Base-by-base conservation (phyloP, 2,888 invertebrate species). In the Diarsia mendica region DNA sequence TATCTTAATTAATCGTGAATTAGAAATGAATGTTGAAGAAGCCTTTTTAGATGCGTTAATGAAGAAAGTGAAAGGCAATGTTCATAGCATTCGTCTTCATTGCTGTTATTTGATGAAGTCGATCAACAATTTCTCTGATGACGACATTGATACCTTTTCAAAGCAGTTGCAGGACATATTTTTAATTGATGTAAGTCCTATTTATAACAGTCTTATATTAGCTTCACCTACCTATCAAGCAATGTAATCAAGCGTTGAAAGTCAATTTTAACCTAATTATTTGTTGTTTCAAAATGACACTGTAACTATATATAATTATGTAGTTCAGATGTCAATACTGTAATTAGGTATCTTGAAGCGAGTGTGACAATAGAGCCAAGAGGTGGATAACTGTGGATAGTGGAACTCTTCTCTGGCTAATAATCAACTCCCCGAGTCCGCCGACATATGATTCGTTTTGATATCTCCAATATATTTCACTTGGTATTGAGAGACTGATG, bases 21-120 rank as follows among this genome's bases (percentile, higher is more conserved):
- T 91, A 67, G 86, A 89, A 66, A 72, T 72, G 8, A 90, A 92
- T 46, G 80, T 89, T 20, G 92, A 92, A 9, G 86, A 89, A 20
- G 80, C 81, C 1, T 93, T 95, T 82, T 89, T 92, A 80, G 91
- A 89, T 53, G 85, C 89, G 5, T 78, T 96, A 13, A 82, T 92
- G 44, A 86, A 90, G 15, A 93, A 92, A 85, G 89, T 94, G 0
- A 94, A 91, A 76, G 93, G 92, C 67, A 89, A 92, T 53, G 87
- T 90, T 28, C 94, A 95, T 76, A 91, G 88, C 69, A 87, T 96
- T 33, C 92, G 96, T 13, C 80, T 96, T 13, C 95, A 94, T 80
- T 94, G 94, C 79, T 93, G 94, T 73, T 93, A 95, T 86, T 90
- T 95, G 67, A 77, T 95, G 58, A 93, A 91, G 78, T 80, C 88